Base-by-base conservation (phyloP, 92 coral and sea anemone species). In the Meandrina meandrites region DNA sequence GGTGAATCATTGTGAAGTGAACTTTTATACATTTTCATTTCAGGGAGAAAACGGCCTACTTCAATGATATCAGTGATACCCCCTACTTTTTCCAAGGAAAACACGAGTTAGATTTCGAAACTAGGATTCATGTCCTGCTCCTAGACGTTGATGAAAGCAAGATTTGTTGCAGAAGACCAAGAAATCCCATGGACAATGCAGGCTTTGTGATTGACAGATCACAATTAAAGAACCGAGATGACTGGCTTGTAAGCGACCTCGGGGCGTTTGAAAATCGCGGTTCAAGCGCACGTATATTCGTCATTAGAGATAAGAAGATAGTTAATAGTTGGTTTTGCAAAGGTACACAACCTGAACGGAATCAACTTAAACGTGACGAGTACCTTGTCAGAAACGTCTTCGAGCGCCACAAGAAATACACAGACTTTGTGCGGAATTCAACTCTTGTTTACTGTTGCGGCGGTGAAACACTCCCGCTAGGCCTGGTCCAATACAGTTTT, bases 401-500 rank as follows among this genome's bases (percentile, higher is more conserved):
- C 53, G 80, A 79, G 69, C 83, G 91, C 66, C 91, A 88, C 88
- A 88, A 66, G 54, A 88, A 82, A 37, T 82, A 88, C 84, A 42
- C 28, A 40, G 79, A 88, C 75, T 88, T 88, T 45, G 31, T 54
- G 70, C 86, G 84, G 19, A 88, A 40, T 57, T 47, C 91, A 14
- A 89, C 91, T 32, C 56, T 67, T 21, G 84, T 89, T 31, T 51
- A 47, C 15, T 37, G 84, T 45, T 67, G 40, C 22, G 77, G 84
- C 69, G 91, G 88, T 24, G 18, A 80, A 64, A 62, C 51, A 67
- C 75, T 89, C 17, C 80, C 60, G 60, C 75, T 89, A 53, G 92
- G 89, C 13, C 57, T 84, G 67, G 31, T 89, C 17, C 58, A 89
- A 57, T 89, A 84, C 47, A 36, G 86, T 48, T 89, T 89, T 48